Base-by-base conservation (phyloP, 2,797 vertebrate genomes). In the Xenops minutus region DNA sequence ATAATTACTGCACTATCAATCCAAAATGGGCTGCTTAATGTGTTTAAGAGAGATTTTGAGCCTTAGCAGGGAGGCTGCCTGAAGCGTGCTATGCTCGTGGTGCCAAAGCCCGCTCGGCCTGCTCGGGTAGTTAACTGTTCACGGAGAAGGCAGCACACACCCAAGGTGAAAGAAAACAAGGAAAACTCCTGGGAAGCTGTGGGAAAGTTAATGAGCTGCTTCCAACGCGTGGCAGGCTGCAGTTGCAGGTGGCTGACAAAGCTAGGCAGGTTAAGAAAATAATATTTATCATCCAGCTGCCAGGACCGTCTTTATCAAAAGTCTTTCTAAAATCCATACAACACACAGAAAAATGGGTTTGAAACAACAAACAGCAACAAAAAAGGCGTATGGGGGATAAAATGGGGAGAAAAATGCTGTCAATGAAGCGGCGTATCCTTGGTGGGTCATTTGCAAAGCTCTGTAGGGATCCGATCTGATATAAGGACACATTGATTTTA, bases 1-100 rank as follows among this genome's bases (percentile, higher is more conserved):
- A 99, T 99, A 99, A 99, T 99, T 99, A 99, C 98, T 98, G 98
- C 98, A 98, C 99, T 99, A 99, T 99, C 98, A 98, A 98, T 98
- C 98, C 99, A 98, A 99, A 99, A 98, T 98, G 98, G 98, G 98
- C 98, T 98, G 98, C 98, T 98, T 98, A 98, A 98, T 98, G 98
- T 98, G 98, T 98, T 98, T 98, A 98, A 99, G 98, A 98, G 98
- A 98, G 98, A 98, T 98, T 98, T 97, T 97, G 97, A 97, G 97
- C 97, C 97, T 96, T 98, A 95, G 97, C 96, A 63, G 97, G 97
- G 98, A 98, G 96, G 95, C 96, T 97, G 97, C 97, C 98, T 97
- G 96, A 90, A 97, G 98, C 97, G 88, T 94, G 86, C 96, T 95
- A 89, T 2, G 95, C 96, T 94, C 84, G 49, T 48, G 13, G 95